Base-by-base conservation (phyloP, 35 echinoderm and acorn worm species). In the Amphiura filiformis region DNA sequence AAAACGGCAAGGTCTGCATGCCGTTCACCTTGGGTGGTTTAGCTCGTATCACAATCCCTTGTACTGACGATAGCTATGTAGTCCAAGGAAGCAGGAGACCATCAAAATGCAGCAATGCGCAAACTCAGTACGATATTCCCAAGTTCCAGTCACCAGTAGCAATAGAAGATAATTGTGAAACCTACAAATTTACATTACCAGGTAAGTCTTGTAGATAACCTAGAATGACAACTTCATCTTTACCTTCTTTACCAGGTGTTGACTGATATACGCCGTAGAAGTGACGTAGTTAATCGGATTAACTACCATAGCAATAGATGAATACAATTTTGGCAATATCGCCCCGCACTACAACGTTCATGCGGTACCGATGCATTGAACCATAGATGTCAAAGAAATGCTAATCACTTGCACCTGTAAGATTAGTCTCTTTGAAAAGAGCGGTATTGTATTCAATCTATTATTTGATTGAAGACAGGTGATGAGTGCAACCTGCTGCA, bases 1-100 rank as follows among this genome's bases (percentile, higher is more conserved):
- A 37, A 20, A 40, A 85, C 37, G 83, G 83, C 56, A 18, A 37
- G 18, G 37, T 85, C 33, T 36, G 83, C 56, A 64, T 85, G 13
- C 83, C 44, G 17, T 85, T 65, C 34, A 85, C 33, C n/a, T 32
- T 61, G 9, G 83, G 83, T 23, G 56, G 56, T 9, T 32, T n/a
- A 0, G 56, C 44, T 1, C 0, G 56, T 14, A 32, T 85, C 49
- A 85, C 14, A 36, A 28, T 61, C 13, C 83, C 83, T 0, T 85
- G 83, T 40, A 85, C 64, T 31, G n/a, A 85, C 44, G 33, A 85
- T 26, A 0, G 31, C 33, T 18, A 37, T 4, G 57, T 65, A 35
- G 83, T 85, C n/a, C 49, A 34, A 33, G 32, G 44, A 31, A 1
- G 23, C 47, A 32, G 35, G 4, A 22, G 36, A 61, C 22, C 83